Base-by-base conservation (phyloP, 2,113 vertebrate species). In the Isurus oxyrinchus region DNA sequence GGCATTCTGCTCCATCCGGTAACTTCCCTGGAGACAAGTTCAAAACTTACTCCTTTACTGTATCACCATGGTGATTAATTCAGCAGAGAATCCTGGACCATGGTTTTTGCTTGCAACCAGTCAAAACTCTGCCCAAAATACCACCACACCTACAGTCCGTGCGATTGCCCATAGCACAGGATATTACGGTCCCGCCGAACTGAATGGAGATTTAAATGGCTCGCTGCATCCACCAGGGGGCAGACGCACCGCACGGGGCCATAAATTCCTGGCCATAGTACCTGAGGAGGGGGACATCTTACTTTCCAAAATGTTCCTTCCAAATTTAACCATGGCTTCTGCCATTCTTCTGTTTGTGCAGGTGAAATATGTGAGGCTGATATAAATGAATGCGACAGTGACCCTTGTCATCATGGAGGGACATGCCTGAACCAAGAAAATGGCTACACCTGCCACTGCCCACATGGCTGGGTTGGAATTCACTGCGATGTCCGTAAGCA, bases 401-500 rank as follows among this genome's bases (percentile, higher is more conserved):
- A 98, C 97, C 99, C 99, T 7, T 99, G 99, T 97, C 99, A 99
- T 96, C 99, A 99, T 0, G 98, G 98, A 55, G 99, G 99, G 81
- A 99, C 99, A 96, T 99, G 99, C 97, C 97, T 98, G 96, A 98
- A 99, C 98, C 99, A 99, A 97, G 98, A 98, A 97, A 99, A 98
- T 53, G 98, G 99, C 96, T 99, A 99, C 79, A 98, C 97, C 96
- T 99, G 99, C 97, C 99, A 99, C 97, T 99, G 99, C 96, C 98
- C 98, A 0, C 98, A 98, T 0, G 99, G 99, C 91, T 99, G 99
- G 99, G 99, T 99, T 2, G 99, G 99, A n/a, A 98, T 98, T 94
- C 98, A 98, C 98, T 99, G 99, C 44, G 99, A 99, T 97, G 99
- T 99, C 98, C 98, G 99, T 99, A 97, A 99, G 99, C 99, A 96